Base-by-base conservation (phyloP, 2,888 invertebrate genomes). In the Elegia similella region DNA sequence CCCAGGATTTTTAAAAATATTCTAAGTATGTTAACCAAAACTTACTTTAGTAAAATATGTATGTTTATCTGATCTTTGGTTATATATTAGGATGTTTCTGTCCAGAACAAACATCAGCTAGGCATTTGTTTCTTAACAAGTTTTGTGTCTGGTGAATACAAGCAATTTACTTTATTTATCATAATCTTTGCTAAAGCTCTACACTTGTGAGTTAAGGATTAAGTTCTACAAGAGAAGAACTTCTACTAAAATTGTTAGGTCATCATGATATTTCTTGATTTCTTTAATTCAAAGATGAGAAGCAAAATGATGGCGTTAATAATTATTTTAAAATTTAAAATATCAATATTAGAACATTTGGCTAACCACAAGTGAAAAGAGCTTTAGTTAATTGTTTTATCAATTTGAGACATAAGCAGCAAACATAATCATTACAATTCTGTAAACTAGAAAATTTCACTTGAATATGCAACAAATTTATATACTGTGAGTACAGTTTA, bases 211-310 rank as follows among this genome's bases (percentile, higher is more conserved):
- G n/a, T n/a, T n/a, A 34, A 34, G 34, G 34, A 12, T 34, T 12
- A 10, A 10, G 1, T 6, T 1, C 34, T n/a, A 10, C 5, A 38
- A 38, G 12, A n/a, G 38, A 38, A n/a, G 38, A 38, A 38, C 38
- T 12, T 3, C n/a, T 1, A 12, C 10, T 38, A 38, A 38, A n/a
- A n/a, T 38, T 3, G 12, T 2, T n/a, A n/a, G 38, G 16, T 44
- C n/a, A 46, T 47, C 47, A 47, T 30, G 7, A 30, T 47, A 47
- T 30, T 47, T 47, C 30, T 30, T 47, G 7, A 7, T 30, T 30
- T 47, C 47, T 30, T 47, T 30, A 30, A 12, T 47, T 13, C 29
- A 47, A 47, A 47, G 47, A 47, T 47, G 13, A 47, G 47, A 47
- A 47, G 30, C 46, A 47, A 30, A 47, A 47, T 30, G 47, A 47